A percentile compares a stretch with the other conserved stretches of the same genome.
These are phyloP conservation scores for Potamilus streckersoni DNA, from an alignment of 1,140 invertebrate genomes.

Conservation along the genomic window DNA sequence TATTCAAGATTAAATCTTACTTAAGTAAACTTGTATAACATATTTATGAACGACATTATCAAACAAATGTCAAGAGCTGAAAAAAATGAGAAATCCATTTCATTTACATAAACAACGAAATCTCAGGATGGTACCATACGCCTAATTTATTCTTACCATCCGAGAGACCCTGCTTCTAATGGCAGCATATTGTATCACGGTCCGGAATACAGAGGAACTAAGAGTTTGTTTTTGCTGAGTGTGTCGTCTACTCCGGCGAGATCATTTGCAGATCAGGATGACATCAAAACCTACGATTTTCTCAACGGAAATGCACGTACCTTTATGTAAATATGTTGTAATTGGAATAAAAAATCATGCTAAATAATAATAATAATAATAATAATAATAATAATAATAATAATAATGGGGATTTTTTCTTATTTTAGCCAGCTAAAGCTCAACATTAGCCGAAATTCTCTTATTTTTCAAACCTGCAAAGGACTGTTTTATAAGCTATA, in stretches of 20 bases:
- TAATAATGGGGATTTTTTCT: no score
- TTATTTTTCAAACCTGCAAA: no score
- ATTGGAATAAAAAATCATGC: no score
- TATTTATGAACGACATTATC: background rate
- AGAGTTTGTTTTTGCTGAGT: slow-evolving; percentile 11
- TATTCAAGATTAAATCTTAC: background rate
- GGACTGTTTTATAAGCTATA: no score
- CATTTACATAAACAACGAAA: background rate
- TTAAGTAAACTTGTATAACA: background rate
- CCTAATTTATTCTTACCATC: slow-evolving; percentile 24
- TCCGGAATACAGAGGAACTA: slow-evolving; percentile 8
- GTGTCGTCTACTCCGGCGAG: background rate
- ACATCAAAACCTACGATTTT: slow-evolving; percentile 14
- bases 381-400: no score
- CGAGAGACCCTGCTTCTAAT: slow-evolving; percentile 14
- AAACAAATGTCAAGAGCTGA: background rate
- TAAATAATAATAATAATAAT: no score
- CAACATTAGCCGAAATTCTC: no score
- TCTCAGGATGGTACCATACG: slow-evolving; percentile 21
- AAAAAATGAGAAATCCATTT: background rate
- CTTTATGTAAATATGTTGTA: background rate
- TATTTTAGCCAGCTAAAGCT: no score
- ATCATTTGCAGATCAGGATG: slow-evolving; percentile 4
- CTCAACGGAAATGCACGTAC: slow-evolving; percentile 20
- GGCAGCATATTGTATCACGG: slow-evolving; percentile 22